Conservation (phyloP, 2,888 invertebrate species). For the Notocelia uddmanniana region DNA sequence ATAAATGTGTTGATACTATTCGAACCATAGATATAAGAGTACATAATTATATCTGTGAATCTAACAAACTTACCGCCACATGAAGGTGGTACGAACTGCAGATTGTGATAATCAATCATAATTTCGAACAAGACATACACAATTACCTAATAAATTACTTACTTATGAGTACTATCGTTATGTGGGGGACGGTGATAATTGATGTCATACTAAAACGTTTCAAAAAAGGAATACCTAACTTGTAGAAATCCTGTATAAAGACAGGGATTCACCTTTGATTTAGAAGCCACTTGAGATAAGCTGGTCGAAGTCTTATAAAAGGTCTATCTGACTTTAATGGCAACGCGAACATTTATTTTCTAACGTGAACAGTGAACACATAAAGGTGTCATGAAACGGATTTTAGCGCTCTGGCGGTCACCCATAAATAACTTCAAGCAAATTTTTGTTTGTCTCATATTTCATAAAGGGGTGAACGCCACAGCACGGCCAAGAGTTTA, state of each 20-base stretch:
- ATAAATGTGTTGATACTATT: too few relatives aligned
- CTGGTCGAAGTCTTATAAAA: constrained; percentile 20
- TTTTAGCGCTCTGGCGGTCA: neutral
- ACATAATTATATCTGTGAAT: too few relatives aligned
- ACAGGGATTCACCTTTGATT: constrained; percentile 8
- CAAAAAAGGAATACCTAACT: neutral
- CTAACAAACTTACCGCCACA: too few relatives aligned
- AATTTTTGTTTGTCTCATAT: neutral
- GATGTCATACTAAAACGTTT: neutral
- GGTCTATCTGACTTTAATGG: constrained; percentile 30
- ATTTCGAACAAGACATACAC: neutral
- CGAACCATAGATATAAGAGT: too few relatives aligned
- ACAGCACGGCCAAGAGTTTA: neutral
- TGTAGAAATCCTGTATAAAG: neutral
- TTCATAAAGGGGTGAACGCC: neutral
- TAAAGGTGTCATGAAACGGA: constrained; percentile 18
- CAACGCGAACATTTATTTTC: constrained; percentile 24
- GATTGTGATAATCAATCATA: too few relatives aligned
- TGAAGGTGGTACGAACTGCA: too few relatives aligned
- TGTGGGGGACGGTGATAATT: neutral
- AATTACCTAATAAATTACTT: neutral
- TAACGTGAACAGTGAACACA: constrained; percentile 18
- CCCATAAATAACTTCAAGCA: constrained; percentile 1
- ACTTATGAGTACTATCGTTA: neutral
- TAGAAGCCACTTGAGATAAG: constrained; percentile 35